Evolutionary conservation across 2,888 invertebrate genomes (phyloP), one percentile per base, ranked within the genome.

Genomic region (Lissonota sp.): DNA sequence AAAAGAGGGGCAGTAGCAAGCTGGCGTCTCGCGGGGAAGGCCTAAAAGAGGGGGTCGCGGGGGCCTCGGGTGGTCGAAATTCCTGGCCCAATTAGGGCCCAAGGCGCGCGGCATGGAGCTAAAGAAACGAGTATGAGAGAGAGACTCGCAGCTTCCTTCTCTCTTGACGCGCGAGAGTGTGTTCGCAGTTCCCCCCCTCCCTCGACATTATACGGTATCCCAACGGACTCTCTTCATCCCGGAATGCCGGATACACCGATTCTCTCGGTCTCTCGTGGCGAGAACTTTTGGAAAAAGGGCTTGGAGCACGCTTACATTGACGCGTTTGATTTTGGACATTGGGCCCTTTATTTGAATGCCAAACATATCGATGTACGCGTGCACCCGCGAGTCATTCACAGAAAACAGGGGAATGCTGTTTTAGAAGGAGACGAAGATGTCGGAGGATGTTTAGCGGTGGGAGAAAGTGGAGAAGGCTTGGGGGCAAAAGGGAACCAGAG

Each of bases 361-460:
- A 10, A 26, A 26, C 44, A 55, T n/a, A 39, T 57, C 6, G 37
- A 14, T 39, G 46, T 74, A 74, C 64, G 16, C 7, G 26, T 44
- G 7, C 40, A 5, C 42, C 12, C 40, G 10, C 83, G 86, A 90
- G 91, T 91, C 91, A 92, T 91, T 91, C 91, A 92, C 91, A 89
- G 91, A 91, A 91, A 91, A 88, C 88, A 87, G 75, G 57, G 26
- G 76, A 80, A 80, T 72, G 79, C 70, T 75, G 74, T 53, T 80
- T 42, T 40, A 60, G 67, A 55, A 12, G 60, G 44, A 63, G 55
- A 63, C 72, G 57, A 72, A 62, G 62, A 72, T 66, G 66, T 49
- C 58, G 26, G 66, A 51, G 39, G 58, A 51, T 66, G 58, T 51
- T 57, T 67, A 12, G 7, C 12, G 53, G 12, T 53, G 12, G 69